Evolutionary conservation across 2,888 invertebrate genomes (phyloP).

Genomic region (Seladonia tumulorum): DNA sequence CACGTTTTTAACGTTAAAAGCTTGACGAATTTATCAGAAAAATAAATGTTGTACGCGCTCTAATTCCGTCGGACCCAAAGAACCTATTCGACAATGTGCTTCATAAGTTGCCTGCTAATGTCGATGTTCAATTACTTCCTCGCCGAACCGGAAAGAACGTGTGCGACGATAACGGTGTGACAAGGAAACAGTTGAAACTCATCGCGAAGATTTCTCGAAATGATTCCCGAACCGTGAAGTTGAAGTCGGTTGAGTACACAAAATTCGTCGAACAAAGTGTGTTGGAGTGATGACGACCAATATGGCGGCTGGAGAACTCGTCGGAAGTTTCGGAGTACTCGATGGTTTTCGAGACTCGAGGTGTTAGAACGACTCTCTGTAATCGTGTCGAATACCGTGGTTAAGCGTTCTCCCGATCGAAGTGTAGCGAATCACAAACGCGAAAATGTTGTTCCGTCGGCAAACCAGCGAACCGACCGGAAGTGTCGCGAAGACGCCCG

Average conservation of each 20-base stretch:
- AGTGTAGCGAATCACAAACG: neutral
- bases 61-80: neutral
- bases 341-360: neutral
- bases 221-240: neutral
- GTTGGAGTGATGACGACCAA: neutral
- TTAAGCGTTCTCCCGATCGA: neutral
- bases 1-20: neutral
- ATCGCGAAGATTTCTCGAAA: neutral
- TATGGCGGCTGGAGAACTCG: neutral
- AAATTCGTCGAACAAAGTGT: neutral
- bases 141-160: neutral
- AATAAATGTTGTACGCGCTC: neutral
- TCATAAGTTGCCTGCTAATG: slow-evolving; percentile 72
- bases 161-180: neutral
- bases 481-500: slow-evolving; percentile 66
- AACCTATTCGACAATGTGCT: slow-evolving; percentile 68
- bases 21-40: neutral
- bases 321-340: neutral
- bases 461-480: slow-evolving; percentile 79
- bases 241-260: neutral
- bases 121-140: slow-evolving; percentile 75
- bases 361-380: neutral
- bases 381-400: neutral
- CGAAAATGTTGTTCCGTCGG: slow-evolving; percentile 78
- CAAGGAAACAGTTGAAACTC: neutral